Evolutionary conservation across 2,113 vertebrate genomes (phyloP), one percentile per base, ranked within the genome.

Genomic region (Paedocypris sp.): DNA sequence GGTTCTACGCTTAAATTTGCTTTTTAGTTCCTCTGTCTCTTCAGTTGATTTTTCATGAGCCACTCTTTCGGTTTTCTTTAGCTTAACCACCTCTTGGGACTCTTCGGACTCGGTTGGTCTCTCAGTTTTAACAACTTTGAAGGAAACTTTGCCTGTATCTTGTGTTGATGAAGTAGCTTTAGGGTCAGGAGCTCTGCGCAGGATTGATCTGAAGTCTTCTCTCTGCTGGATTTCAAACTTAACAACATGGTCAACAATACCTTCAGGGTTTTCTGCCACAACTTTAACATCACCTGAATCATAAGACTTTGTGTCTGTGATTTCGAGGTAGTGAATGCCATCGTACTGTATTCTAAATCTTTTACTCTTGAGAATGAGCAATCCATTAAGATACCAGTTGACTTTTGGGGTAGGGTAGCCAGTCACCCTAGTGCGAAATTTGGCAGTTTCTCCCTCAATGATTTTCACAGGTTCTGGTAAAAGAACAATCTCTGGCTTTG

Each of bases 351-450:
- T 87, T 76, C 90, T 83, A 73, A 94, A 97, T 33, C 95, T 78
- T 76, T 99, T 99, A 81, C 95, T 99, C 61, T 97, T 99, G 53
- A 93, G 90, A 59, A 99, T 93, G 19, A 99, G 93, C 63, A 94
- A 91, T 58, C 92, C 90, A 1, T 99, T 99, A 45, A 98, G 88
- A 73, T 98, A 98, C 95, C 95, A 98, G 79, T 97, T 96, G 35
- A 98, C 89, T 60, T 97, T 97, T 10, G 94, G 94, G 15, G 85
- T 71, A 29, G 94, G 94, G 64, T 97, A 96, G 31, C 94, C 94
- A 4, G 92, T 97, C 23, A 97, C 94, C 74, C 94, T 88, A 68
- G 91, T 93, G 51, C 91, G 91, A 79, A 95, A 98, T 54, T 91
- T 85, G 1, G 93, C 94, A 0, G 79, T 92, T 70, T 96, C 94